Evolutionary conservation across 2,888 invertebrate genomes (phyloP), one percentile per base, ranked within the genome.

Genomic region (Mystacides longicornis): DNA sequence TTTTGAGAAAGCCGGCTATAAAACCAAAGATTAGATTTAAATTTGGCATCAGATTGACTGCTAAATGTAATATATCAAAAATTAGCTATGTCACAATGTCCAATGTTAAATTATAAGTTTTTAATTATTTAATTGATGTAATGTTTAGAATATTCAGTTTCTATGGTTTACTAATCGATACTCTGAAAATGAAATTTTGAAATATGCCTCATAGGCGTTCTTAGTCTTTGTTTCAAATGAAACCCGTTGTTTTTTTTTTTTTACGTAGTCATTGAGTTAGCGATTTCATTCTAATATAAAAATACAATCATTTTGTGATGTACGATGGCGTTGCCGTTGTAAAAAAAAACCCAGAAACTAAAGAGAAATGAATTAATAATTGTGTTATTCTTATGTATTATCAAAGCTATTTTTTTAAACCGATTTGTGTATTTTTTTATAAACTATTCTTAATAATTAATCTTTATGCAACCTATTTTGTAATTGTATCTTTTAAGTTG

Each of bases 261-360:
- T n/a, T n/a, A n/a, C n/a, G n/a, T n/a, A n/a, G n/a, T n/a, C n/a
- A n/a, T n/a, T n/a, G n/a, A n/a, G n/a, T n/a, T n/a, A n/a, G n/a
- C n/a, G n/a, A n/a, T n/a, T n/a, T n/a, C n/a, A n/a, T n/a, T n/a
- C n/a, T n/a, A n/a, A n/a, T n/a, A n/a, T n/a, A n/a, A n/a, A n/a
- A n/a, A n/a, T n/a, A n/a, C n/a, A n/a, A n/a, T 37, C 16, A 37
- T 37, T 37, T 37, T 37, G 37, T 37, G 37, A 37, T 37, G 37
- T 37, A 16, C 37, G 16, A 37, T 37, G 37, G 37, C 11, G 27
- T 37, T 37, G 14, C 37, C 37, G 16, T 37, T 37, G 37, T 4
- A 16, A 37, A 37, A 37, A 37, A 37, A 37, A 37, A n/a, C n/a
- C n/a, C n/a, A n/a, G 16, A 7, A 37, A 7, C 11, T 27, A 37